Evolutionary conservation across 2,113 vertebrate genomes (phyloP).

Genomic region (Anser brachyrhynchus): DNA sequence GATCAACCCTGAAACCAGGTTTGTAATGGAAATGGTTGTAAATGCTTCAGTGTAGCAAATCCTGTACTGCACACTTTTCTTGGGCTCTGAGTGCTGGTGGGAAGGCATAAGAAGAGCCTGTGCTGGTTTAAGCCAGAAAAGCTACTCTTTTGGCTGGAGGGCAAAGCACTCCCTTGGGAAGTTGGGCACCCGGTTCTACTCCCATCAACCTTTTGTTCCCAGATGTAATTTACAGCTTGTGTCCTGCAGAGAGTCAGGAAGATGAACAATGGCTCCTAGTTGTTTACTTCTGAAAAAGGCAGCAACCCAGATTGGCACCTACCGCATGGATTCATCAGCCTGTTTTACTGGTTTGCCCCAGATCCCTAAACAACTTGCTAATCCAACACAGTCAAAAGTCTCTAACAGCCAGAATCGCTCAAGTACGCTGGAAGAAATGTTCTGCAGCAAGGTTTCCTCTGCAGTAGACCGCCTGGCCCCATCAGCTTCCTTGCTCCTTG

Average conservation of each 20-base stretch:
- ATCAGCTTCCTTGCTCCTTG: neutral
- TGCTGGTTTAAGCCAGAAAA: conserved; percentile 50
- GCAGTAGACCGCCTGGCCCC: accelerated
- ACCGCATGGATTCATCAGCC: neutral
- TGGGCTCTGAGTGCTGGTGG: neutral
- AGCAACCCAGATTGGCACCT: conserved; percentile 45
- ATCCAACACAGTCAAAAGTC: neutral
- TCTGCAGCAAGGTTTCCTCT: neutral
- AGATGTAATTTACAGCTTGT: conserved; percentile 61
- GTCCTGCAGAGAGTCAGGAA: conserved; percentile 47
- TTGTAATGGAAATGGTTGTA: neutral
- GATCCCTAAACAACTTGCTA: conserved; percentile 15
- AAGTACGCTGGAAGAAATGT: neutral
- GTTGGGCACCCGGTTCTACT: conserved; percentile 48
- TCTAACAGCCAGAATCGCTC: neutral
- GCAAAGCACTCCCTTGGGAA: conserved; percentile 59
- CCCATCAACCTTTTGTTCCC: conserved; percentile 60
- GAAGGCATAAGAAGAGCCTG: neutral
- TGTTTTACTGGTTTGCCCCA: conserved; percentile 58
- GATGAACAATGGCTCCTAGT: conserved; percentile 54
- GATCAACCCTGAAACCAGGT: neutral
- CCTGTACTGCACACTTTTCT: neutral
- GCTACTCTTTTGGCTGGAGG: conserved; percentile 49
- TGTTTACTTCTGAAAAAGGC: conserved; percentile 56
- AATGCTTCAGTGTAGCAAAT: neutral